Evolutionary conservation across 2,888 invertebrate genomes (phyloP).

Genomic region (Eilema griseolum): DNA sequence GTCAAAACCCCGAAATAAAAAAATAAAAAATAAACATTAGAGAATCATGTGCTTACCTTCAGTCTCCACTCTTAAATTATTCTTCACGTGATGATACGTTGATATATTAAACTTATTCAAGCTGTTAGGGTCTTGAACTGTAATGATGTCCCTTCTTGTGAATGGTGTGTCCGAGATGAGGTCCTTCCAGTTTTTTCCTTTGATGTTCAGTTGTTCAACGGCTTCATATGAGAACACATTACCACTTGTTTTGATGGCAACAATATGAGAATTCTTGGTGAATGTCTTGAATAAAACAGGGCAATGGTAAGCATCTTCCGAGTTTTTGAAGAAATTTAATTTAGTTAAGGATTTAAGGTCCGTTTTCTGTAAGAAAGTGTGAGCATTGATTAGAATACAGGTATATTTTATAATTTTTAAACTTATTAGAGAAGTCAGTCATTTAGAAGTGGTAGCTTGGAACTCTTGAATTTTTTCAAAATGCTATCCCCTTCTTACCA

Average conservation of each 20-base stretch:
- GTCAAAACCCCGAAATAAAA: too few relatives aligned
- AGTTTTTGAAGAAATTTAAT: conserved; percentile 95
- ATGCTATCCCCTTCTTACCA: too few relatives aligned
- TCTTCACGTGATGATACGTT: conserved; percentile 96
- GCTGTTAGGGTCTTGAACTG: conserved; percentile 96
- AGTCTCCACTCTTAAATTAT: conserved; percentile 95
- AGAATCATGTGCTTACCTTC: conserved; percentile 88
- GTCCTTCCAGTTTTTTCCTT: conserved; percentile 97
- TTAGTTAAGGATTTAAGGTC: conserved; percentile 94
- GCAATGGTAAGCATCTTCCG: conserved; percentile 94
- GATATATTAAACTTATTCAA: conserved; percentile 98
- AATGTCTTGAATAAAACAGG: conserved; percentile 97
- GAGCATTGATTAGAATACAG: background rate
- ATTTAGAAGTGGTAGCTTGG: too few relatives aligned
- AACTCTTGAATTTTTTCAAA: too few relatives aligned
- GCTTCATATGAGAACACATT: conserved; percentile 99
- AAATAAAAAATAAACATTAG: background rate
- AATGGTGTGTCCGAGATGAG: conserved; percentile 96
- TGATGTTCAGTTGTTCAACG: conserved; percentile 97
- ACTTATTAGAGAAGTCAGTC: too few relatives aligned
- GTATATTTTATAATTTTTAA: background rate
- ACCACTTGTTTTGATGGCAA: conserved; percentile 95
- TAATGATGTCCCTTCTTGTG: conserved; percentile 95
- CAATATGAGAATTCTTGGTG: conserved; percentile 97
- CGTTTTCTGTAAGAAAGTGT: conserved; percentile 86